Conservation (phyloP, 2,797 vertebrate genomes). For the Muscicapa comitata region DNA sequence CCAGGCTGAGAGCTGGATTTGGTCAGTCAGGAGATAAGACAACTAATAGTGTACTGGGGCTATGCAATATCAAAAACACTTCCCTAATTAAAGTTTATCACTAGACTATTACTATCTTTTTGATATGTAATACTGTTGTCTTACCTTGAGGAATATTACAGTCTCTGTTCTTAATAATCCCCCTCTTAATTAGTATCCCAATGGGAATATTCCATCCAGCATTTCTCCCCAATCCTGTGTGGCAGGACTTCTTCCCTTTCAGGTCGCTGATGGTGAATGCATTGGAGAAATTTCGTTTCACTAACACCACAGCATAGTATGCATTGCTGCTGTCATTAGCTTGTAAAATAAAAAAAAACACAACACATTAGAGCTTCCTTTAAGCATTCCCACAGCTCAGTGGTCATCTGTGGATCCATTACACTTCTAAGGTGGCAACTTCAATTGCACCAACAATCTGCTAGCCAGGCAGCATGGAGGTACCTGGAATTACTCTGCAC, state of each 20-base stretch:
- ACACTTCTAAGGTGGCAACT: not conserved
- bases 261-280: slow-evolving; percentile 83
- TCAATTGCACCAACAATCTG: not conserved
- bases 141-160: slow-evolving; percentile 81
- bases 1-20: not conserved
- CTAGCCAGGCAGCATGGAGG: not conserved
- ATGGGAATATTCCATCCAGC: slow-evolving; percentile 90
- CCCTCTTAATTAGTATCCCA: slow-evolving; percentile 74
- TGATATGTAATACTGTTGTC: not conserved
- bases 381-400: not conserved
- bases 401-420: not conserved
- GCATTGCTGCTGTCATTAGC: slow-evolving; percentile 73
- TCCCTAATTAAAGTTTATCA: not conserved
- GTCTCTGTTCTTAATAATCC: slow-evolving; percentile 70
- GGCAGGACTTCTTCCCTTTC: slow-evolving; percentile 85
- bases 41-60: not conserved
- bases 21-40: not conserved
- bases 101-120: not conserved
- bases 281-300: slow-evolving; percentile 75
- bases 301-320: slow-evolving; percentile 89
- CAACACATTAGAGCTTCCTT: not conserved
- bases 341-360: slow-evolving; percentile 6
- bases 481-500: not conserved
- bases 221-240: slow-evolving; percentile 82
- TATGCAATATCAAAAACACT: not conserved